A percentile compares a stretch with the other conserved stretches of the same genome.
phyloP scores from a whole-genome alignment of 1,140 invertebrate species.

The Drosophila pallidifrons region DNA sequence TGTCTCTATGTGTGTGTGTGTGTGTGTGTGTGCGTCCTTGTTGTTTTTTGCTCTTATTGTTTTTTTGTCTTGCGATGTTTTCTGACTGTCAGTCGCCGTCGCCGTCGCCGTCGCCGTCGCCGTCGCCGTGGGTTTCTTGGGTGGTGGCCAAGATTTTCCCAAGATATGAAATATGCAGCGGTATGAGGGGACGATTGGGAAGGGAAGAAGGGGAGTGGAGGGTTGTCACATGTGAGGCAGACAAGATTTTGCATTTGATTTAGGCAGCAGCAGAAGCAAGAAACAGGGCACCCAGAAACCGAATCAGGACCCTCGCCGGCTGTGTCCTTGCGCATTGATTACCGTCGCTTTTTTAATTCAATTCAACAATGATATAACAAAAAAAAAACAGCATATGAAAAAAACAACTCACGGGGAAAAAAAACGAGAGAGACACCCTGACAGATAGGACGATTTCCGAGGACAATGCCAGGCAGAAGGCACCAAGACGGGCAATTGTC shows the following conservation, averaged over 20 bases:
- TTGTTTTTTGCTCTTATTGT: constrained; percentile 59
- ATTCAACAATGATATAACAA: constrained; percentile 76
- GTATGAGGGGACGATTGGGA: constrained; percentile 5
- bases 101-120: constrained; percentile 14
- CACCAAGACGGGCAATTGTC: constrained; percentile 77
- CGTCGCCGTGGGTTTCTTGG: constrained; percentile 49
- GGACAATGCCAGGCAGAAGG: constrained; percentile 18
- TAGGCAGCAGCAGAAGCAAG: constrained; percentile 46
- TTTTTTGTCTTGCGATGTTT: constrained; percentile 34
- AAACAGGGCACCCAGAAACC: constrained; percentile 1
- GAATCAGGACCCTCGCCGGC: constrained; percentile 61
- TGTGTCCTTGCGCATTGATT: constrained; percentile 75
- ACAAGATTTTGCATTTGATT: constrained; percentile 65
- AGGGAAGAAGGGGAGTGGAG: neutral
- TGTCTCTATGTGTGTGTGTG: constrained; percentile 24
- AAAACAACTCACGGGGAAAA: constrained; percentile 29
- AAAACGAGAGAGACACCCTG: constrained; percentile 36
- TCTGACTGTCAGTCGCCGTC: constrained; percentile 43
- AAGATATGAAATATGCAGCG: constrained; percentile 67
- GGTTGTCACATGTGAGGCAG: constrained; percentile 76
- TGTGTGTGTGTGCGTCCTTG: constrained; percentile 42
- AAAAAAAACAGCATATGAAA: constrained; percentile 12
- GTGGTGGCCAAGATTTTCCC: constrained; percentile 84
- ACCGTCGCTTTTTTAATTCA: constrained; percentile 83
- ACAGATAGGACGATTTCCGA: constrained; percentile 1